phyloP scores from a whole-genome alignment of 2,888 invertebrate genomes.

The Salpingus planirostris region DNA sequence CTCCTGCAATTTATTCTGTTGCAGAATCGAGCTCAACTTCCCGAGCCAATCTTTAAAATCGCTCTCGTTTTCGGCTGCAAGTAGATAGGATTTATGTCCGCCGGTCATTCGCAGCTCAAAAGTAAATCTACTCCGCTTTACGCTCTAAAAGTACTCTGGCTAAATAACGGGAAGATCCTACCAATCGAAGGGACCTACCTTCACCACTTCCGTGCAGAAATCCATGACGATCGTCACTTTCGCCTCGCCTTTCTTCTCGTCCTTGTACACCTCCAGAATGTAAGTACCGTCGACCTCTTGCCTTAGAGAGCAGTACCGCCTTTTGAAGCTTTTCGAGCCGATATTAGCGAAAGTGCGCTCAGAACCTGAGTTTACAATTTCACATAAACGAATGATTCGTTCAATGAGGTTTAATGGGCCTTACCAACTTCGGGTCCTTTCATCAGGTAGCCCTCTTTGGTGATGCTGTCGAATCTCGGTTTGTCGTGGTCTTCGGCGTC shows the following conservation, averaged over 20 bases:
- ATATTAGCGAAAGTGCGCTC: constrained; percentile 88
- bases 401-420: neutral
- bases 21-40: constrained; percentile 74
- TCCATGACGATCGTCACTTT: constrained; percentile 91
- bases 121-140: constrained; percentile 74
- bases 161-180: too few species aligned
- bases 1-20: constrained; percentile 73
- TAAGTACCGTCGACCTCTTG: constrained; percentile 88
- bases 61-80: constrained; percentile 78
- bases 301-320: constrained; percentile 80
- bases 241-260: constrained; percentile 83
- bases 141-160: constrained; percentile 56
- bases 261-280: constrained; percentile 85
- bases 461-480: constrained; percentile 65
- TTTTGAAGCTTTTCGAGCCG: constrained; percentile 87
- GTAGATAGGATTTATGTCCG: constrained; percentile 75
- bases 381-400: neutral
- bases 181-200: too few species aligned
- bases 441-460: constrained; percentile 83
- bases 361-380: too few species aligned
- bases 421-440: constrained; percentile 80
- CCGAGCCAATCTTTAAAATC: constrained; percentile 78
- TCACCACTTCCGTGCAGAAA: constrained; percentile 82
- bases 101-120: constrained; percentile 84
- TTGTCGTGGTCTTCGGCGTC: constrained; percentile 68